Evolutionary conservation across 2,888 invertebrate genomes (phyloP).

Genomic region (Polyommatus iphigenia): DNA sequence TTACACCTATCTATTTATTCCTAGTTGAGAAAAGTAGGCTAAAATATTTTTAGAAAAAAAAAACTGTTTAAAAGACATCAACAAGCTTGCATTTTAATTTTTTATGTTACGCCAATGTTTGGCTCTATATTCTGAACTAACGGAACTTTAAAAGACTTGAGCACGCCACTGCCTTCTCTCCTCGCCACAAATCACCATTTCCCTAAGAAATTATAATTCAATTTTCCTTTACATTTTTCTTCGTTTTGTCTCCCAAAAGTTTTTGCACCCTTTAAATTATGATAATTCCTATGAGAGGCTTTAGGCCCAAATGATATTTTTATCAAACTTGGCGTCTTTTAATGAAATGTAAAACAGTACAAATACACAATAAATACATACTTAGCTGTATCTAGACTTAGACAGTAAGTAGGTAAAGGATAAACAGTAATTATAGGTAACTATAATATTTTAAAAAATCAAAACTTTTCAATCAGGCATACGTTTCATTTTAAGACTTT

Average conservation of each 20-base stretch:
- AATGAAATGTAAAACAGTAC: neutral
- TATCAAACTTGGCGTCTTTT: neutral
- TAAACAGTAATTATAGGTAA: too few relatives aligned
- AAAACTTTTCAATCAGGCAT: too few relatives aligned
- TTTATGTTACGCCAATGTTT: neutral
- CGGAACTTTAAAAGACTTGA: neutral
- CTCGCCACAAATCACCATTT: neutral
- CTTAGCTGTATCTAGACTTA: neutral
- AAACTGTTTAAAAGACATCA: neutral
- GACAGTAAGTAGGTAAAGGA: neutral
- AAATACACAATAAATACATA: neutral
- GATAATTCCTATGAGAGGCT: neutral
- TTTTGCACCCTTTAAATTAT: neutral
- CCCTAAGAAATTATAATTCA: neutral
- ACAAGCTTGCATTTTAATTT: neutral
- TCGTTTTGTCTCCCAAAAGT: neutral
- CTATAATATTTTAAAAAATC: too few relatives aligned
- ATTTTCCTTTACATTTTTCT: constrained; percentile 6
- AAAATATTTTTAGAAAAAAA: neutral
- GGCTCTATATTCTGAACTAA: neutral
- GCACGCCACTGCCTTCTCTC: neutral
- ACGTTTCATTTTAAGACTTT: too few relatives aligned
- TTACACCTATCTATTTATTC: too few relatives aligned
- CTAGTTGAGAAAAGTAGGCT: too few relatives aligned
- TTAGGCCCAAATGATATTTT: neutral